Conservation (phyloP, 2,888 invertebrate genomes). For the Cyclophora punctaria region DNA sequence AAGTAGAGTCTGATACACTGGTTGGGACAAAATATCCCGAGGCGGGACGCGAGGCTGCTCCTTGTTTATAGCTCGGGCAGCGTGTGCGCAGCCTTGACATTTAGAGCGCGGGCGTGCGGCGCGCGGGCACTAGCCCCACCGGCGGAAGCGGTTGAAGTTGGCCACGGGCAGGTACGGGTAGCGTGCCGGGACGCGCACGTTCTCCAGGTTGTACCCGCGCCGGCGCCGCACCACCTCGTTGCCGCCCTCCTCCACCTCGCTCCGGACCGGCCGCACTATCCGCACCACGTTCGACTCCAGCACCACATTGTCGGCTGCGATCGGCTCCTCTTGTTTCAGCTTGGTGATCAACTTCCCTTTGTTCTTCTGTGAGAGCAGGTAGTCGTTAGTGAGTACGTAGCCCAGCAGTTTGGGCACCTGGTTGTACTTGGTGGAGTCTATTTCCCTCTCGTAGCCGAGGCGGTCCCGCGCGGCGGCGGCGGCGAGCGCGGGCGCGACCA, state of each 20-base stretch:
- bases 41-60: slow-evolving; percentile 29
- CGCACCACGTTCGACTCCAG: slow-evolving; percentile 61
- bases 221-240: slow-evolving; percentile 50
- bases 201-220: slow-evolving; percentile 68
- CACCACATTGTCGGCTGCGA: slow-evolving; percentile 60
- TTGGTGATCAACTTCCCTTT: slow-evolving; percentile 60
- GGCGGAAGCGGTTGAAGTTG: slow-evolving; percentile 59
- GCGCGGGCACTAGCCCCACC: slow-evolving; percentile 61
- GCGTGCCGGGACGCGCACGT: slow-evolving; percentile 65
- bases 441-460: slow-evolving; percentile 61
- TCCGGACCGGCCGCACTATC: slow-evolving; percentile 49
- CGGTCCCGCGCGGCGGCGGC: slow-evolving; percentile 38
- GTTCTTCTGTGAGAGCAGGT: slow-evolving; percentile 50
- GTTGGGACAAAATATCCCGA: slow-evolving; percentile 30
- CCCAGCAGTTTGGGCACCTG: slow-evolving; percentile 50
- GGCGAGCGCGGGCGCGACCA: slow-evolving; percentile 40
- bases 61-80: slow-evolving; percentile 26
- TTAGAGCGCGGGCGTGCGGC: slow-evolving; percentile 31
- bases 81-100: slow-evolving; percentile 65
- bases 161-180: slow-evolving; percentile 66
- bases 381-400: slow-evolving; percentile 50
- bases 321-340: slow-evolving; percentile 47
- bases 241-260: slow-evolving; percentile 29
- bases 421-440: slow-evolving; percentile 49
- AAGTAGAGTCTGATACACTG: slow-evolving; percentile 40